Evolutionary conservation across 2,113 vertebrate genomes (phyloP), one percentile per base, ranked within the genome.

Genomic region (Eupsittula cactorum): DNA sequence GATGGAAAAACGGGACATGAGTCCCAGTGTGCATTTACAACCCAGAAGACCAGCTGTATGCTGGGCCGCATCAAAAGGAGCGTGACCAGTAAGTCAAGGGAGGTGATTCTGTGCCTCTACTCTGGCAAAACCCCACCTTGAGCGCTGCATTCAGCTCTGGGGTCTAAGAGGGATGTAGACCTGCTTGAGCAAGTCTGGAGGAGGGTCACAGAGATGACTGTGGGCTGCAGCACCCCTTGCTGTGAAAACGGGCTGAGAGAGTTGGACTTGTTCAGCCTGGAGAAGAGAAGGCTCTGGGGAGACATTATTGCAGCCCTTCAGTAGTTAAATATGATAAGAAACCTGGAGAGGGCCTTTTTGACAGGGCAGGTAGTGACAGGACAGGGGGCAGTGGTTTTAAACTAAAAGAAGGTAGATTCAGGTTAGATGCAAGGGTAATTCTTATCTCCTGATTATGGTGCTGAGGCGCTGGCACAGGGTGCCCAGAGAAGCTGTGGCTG

Each of bases 1-100:
- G 31, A 4, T 25, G 2, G 85, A 5, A 1, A 12, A 11, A 0
- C 0, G 8, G 41, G 10, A 1, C 0, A 0, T 2, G 67, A 10
- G 11, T 1, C 2, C 18, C 39, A 35, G 0, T 2, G 24, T 24
- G 63, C 0, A 0, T 46, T 57, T 1, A 4, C 19, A 13, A 55
- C 35, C 15, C 20, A 0, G 37, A 18, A 16, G 1, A 17, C 12
- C 5, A 11, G 0, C 3, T 0, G 1, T 10, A 3, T 2, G 47
- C 70, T 4, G n/a, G 27, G 53, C 64, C 14, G 49, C 50, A 1
- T 13, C 44, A 7, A 3, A 0, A 25, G 49, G 10, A 16, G 25
- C 0, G 2, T 2, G 47, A 16, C 13, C 65, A 33, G 18, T 70
- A 7, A 49, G 10, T 16, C 0, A 1, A 37, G 8, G 13, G 44